Evolutionary conservation across 1,140 invertebrate genomes (phyloP).

Genomic region (Drosophila prosaltans): DNA sequence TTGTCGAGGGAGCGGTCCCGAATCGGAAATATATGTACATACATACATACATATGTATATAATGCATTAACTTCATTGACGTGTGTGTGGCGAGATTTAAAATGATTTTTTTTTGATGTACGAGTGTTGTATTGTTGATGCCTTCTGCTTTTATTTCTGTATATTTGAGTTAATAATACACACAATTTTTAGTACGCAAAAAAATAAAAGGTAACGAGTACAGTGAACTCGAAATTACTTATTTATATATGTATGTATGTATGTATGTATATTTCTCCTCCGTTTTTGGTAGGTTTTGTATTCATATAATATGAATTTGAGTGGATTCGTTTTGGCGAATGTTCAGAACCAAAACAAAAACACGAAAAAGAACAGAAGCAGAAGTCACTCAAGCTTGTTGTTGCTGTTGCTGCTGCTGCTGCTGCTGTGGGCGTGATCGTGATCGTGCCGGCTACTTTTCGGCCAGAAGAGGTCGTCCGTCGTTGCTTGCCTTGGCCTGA

Average conservation of each 20-base stretch:
- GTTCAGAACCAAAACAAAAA: slow-evolving; percentile 74
- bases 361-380: slow-evolving; percentile 47
- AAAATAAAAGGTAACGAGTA: slow-evolving; percentile 70
- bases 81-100: slow-evolving; percentile 66
- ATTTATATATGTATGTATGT: not conserved
- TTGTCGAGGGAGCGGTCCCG: slow-evolving; percentile 71
- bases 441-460: slow-evolving; percentile 43
- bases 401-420: slow-evolving; percentile 14
- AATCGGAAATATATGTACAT: slow-evolving; percentile 28
- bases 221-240: slow-evolving; percentile 67
- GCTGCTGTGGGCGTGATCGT: slow-evolving; percentile 44
- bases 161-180: slow-evolving; percentile 65
- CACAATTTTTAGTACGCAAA: slow-evolving; percentile 8
- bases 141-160: slow-evolving; percentile 33
- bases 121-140: slow-evolving; percentile 59
- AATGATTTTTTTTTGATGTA: slow-evolving; percentile 78
- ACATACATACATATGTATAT: slow-evolving; percentile 24
- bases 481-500: slow-evolving; percentile 71
- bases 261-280: not conserved
- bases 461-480: slow-evolving; percentile 21
- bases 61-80: slow-evolving; percentile 78
- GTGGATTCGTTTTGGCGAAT: slow-evolving; percentile 49
- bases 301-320: slow-evolving; percentile 10
- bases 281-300: slow-evolving; percentile 2
- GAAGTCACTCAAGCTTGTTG: slow-evolving; percentile 40